Evolutionary conservation across 2,888 invertebrate genomes (phyloP).

Genomic region (Chrysodeixis includens): DNA sequence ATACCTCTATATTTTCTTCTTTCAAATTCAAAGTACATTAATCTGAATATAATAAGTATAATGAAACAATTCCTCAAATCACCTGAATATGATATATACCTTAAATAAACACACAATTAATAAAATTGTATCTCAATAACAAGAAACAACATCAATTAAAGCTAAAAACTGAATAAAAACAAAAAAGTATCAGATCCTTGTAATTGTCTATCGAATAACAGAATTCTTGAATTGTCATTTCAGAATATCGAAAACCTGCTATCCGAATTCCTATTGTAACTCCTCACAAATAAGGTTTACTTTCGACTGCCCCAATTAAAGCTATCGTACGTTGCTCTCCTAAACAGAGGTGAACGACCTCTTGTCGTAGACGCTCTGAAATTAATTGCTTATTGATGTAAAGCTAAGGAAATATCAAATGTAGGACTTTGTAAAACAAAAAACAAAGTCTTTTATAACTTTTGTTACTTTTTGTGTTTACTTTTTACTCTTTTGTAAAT

Average conservation of each 20-base stretch:
- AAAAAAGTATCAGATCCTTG: not conserved
- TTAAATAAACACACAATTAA: not conserved
- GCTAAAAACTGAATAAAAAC: not conserved
- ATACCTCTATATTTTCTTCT: too few species aligned
- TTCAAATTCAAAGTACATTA: too few species aligned
- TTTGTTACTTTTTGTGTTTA: not conserved
- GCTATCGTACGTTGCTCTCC: constrained; percentile 4
- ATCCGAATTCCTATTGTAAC: not conserved
- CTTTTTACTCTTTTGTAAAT: not conserved
- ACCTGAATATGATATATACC: too few species aligned
- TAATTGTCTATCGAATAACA: not conserved
- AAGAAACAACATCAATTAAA: not conserved
- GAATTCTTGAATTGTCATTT: constrained; percentile 1
- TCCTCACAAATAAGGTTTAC: not conserved
- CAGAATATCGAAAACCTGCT: not conserved
- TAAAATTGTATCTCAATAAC: not conserved
- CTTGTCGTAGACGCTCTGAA: constrained; percentile 4
- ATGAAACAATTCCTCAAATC: too few species aligned
- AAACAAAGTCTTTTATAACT: not conserved
- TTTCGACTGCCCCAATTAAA: not conserved
- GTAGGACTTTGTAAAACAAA: not conserved
- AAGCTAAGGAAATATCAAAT: not conserved
- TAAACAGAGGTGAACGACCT: constrained; percentile 1
- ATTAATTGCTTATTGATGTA: constrained; percentile 4
- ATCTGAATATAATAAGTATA: too few species aligned